Evolutionary conservation across 1,140 invertebrate genomes (phyloP).

Genomic region (Dinothrombium tinctorium): DNA sequence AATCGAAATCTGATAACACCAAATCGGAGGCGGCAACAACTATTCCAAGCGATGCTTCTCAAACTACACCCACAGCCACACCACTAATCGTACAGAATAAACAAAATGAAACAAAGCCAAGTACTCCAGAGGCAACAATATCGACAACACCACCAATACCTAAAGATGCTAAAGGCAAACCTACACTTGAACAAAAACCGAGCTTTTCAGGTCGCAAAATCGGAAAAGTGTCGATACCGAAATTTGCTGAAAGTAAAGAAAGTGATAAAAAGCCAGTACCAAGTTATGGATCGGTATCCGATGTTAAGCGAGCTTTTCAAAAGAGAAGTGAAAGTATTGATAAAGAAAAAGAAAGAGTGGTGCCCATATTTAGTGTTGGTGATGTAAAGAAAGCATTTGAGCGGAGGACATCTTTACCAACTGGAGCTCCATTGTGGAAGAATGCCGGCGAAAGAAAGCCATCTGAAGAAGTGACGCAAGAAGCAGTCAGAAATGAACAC

Average conservation of each 20-base stretch:
- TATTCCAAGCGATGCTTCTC: no score
- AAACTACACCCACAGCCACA: no score
- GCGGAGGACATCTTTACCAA: background rate
- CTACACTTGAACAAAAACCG: background rate
- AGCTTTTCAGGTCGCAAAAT: background rate
- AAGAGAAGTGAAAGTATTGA: background rate
- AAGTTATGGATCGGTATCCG: background rate
- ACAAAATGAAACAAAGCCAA: no score
- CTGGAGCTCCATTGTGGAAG: background rate
- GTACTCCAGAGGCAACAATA: no score
- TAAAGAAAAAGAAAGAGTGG: constrained; percentile 13
- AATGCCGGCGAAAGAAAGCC: background rate
- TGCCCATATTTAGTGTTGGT: constrained; percentile 17
- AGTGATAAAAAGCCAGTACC: constrained; percentile 1
- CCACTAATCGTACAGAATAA: no score
- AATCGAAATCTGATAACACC: no score
- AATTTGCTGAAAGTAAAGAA: constrained; percentile 1
- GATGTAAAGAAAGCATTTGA: constrained; percentile 19
- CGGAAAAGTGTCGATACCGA: constrained; percentile 10
- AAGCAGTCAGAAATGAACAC: background rate
- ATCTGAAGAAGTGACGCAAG: background rate
- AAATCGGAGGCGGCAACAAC: no score
- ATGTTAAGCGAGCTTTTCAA: background rate
- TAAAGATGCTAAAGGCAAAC: background rate
- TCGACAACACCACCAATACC: background rate